Evolutionary conservation across 1,140 invertebrate genomes (phyloP), one percentile per base, ranked within the genome.

Genomic region (Drosophila pruinosa): DNA sequence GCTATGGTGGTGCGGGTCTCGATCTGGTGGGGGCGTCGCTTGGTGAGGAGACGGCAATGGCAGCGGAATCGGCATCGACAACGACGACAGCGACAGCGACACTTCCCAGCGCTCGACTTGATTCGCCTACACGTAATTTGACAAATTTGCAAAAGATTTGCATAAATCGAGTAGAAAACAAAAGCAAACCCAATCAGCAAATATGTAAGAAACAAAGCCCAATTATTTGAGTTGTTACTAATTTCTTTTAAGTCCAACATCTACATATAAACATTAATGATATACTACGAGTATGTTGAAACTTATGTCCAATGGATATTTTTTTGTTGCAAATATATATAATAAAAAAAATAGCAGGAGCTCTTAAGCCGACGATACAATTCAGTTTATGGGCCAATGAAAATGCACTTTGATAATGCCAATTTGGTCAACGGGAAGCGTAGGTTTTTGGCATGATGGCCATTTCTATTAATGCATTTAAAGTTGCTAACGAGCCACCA

Each of bases 101-200:
- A 80, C 78, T 78, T 81, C 48, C 36, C 69, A 83, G 59, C 72
- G 64, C 61, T 72, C 80, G 67, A 43, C 67, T 83, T 62, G 50
- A 56, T 43, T 85, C 80, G 80, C 80, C 80, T 81, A 85, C 80
- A 78, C 73, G 77, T 74, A 77, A 80, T 76, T 86, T 86, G 77
- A 86, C 81, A 86, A 85, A 85, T 86, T 85, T 77, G 80, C 80
- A 64, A 52, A 75, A 58, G 43, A 86, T 85, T 86, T 86, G 77
- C 81, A 85, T 86, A 68, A 77, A 68, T 74, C 48, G 45, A 72
- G 64, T 4, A 64, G 63, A 38, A 80, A 77, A 74, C 53, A 43
- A 70, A 65, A 62, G 34, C 48, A 65, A 73, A 41, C 39, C 45
- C 67, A 75, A 57, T 47, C 59, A 63, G 31, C 28, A 57, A 68